Evolutionary conservation across 2,888 invertebrate genomes (phyloP).

Genomic region (Noctua pronuba): DNA sequence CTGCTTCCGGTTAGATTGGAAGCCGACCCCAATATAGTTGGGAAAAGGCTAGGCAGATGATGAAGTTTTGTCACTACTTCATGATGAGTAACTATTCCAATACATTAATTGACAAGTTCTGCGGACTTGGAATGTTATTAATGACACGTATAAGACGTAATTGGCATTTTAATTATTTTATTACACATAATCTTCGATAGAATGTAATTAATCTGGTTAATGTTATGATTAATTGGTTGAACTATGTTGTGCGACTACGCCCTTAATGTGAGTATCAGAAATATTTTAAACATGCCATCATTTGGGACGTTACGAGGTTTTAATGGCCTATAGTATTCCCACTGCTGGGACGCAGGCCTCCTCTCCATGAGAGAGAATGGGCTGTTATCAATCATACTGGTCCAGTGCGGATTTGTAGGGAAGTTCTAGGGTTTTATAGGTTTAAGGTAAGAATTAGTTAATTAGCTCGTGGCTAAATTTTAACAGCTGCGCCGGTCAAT

Average conservation of each 20-base stretch:
- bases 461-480: too few species aligned
- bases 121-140: neutral
- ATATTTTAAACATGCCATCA: neutral
- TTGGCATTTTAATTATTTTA: conserved; percentile 7
- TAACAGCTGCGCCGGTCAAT: too few species aligned
- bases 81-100: neutral
- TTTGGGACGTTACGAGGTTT: neutral
- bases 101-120: neutral
- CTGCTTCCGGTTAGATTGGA: too few species aligned
- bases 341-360: neutral
- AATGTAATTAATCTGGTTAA: conserved; percentile 7
- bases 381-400: neutral
- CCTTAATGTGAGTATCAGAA: neutral
- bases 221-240: conserved; percentile 5
- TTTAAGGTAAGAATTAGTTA: too few species aligned
- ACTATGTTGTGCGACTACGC: too few species aligned
- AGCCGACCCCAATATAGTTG: too few species aligned
- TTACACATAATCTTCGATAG: conserved; percentile 17
- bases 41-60: too few species aligned
- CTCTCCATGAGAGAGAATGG: neutral
- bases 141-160: neutral
- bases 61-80: neutral
- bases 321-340: neutral
- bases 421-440: too few species aligned
- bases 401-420: neutral